A percentile compares a stretch with the other conserved stretches of the same genome.
Conservation (phyloP, 2,888 invertebrate species). For the Empis stercorea region DNA sequence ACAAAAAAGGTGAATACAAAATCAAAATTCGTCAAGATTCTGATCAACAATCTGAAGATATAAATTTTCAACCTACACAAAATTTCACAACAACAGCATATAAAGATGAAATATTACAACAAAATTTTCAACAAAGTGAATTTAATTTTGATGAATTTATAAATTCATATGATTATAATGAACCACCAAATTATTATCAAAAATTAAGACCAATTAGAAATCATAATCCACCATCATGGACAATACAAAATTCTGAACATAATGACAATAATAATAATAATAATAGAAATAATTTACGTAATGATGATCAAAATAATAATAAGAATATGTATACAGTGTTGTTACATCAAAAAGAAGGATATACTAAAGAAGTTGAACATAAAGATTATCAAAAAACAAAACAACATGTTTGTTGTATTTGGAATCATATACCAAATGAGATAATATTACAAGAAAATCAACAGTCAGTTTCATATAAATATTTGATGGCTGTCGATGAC, state of each 20-base stretch:
- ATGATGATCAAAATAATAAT: too few relatives aligned
- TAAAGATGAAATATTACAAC: background rate
- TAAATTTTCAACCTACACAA: slow-evolving; percentile 9
- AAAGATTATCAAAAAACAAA: slow-evolving; percentile 21
- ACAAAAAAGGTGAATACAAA: slow-evolving; percentile 9
- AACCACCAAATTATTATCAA: too few relatives aligned
- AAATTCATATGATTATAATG: too few relatives aligned
- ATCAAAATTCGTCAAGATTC: slow-evolving; percentile 11
- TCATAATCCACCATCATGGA: too few relatives aligned
- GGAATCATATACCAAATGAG: slow-evolving; percentile 18
- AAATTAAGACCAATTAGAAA: too few relatives aligned
- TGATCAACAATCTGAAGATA: slow-evolving; percentile 12
- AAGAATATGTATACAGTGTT: too few relatives aligned
- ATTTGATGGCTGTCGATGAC: slow-evolving; percentile 42
- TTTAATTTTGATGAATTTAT: background rate
- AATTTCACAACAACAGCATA: background rate
- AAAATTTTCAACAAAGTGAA: background rate
- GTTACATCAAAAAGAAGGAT: slow-evolving; percentile 14
- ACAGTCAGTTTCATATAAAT: slow-evolving; percentile 32
- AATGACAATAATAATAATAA: too few relatives aligned
- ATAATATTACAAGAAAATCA: slow-evolving; percentile 20
- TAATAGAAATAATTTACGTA: too few relatives aligned
- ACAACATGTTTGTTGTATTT: slow-evolving; percentile 22
- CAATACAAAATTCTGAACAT: too few relatives aligned
- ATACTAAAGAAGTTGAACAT: slow-evolving; percentile 24